Evolutionary conservation across 2,113 vertebrate species (phyloP).

Genomic region (Chaetodon auriga): DNA sequence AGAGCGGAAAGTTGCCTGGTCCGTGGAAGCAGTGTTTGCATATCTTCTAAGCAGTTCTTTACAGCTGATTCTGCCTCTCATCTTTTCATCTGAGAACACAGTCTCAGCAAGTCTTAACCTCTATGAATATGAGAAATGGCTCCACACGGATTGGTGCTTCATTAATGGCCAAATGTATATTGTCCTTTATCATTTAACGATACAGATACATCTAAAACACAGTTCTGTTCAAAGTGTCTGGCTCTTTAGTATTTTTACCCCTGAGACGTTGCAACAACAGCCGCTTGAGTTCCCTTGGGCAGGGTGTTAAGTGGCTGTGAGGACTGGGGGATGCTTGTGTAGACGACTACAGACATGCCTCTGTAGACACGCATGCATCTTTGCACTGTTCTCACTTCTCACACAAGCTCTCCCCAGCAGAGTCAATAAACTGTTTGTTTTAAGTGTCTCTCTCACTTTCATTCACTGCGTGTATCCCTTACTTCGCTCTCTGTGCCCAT

Average conservation of each 20-base stretch:
- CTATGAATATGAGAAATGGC: slow-evolving; percentile 16
- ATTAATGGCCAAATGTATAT: not conserved
- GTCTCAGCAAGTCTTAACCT: slow-evolving; percentile 10
- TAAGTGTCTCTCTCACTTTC: slow-evolving; percentile 72
- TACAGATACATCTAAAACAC: slow-evolving; percentile 26
- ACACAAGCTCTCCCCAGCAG: slow-evolving; percentile 53
- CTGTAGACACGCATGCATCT: slow-evolving; percentile 66
- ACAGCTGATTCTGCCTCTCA: slow-evolving; percentile 28
- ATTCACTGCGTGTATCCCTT: slow-evolving; percentile 61
- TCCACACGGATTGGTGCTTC: not conserved
- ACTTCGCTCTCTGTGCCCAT: slow-evolving; percentile 46
- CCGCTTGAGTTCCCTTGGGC: slow-evolving; percentile 61
- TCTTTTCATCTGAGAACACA: slow-evolving; percentile 19
- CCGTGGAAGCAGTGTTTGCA: slow-evolving; percentile 10
- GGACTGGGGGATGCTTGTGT: slow-evolving; percentile 53
- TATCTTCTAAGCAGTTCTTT: slow-evolving; percentile 8
- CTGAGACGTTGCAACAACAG: slow-evolving; percentile 58
- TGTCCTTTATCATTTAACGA: slow-evolving; percentile 19
- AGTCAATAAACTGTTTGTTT: slow-evolving; percentile 77
- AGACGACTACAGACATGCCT: slow-evolving; percentile 69
- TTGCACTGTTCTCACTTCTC: slow-evolving; percentile 65
- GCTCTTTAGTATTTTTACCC: slow-evolving; percentile 62
- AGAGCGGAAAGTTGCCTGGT: not conserved
- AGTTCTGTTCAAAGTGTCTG: slow-evolving; percentile 41
- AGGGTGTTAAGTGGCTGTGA: slow-evolving; percentile 67